Evolutionary conservation across 2,888 invertebrate genomes (phyloP), one percentile per base, ranked within the genome.

Genomic region (Ditula angustiorana): DNA sequence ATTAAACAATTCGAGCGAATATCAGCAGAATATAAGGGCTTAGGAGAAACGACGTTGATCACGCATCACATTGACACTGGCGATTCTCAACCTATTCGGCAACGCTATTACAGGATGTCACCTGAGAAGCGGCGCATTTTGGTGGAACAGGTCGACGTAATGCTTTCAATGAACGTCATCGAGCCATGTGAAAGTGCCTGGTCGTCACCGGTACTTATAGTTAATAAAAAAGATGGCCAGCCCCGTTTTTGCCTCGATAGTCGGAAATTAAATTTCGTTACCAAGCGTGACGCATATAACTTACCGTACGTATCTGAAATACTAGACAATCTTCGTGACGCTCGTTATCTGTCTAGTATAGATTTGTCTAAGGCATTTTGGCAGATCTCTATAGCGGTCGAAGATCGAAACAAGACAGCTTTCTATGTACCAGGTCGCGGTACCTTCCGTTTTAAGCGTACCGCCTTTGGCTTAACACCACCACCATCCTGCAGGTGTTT

Each of bases 31-130:
- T 0, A 28, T 1, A 62, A 52, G 30, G 73, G 73, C n/a, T 49
- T 73, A 19, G 73, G 72, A 24, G 13, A 61, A 8, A 76, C 76
- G 2, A 10, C 58, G 26, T 50, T 75, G 7, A 62, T 74, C 7
- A 50, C 61, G 67, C 30, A 30, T 10, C 30, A 10, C 4, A 30
- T 30, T 30, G 30, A 30, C 8, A 30, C 30, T 30, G 30, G 30
- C 1, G 30, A 30, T 10, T 5, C 30, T 10, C 10, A 8, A 10
- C 30, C 30, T 8, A 10, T 30, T 30, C 30, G 30, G 8, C 30
- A 30, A 30, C 30, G 30, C 30, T 30, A 30, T 30, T 30, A 30
- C 8, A 5, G 30, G 2, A 30, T 30, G 30, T 30, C 30, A 1
- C 30, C 30, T 5, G 30, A 30, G 8, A 30, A 30, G 8, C 30